Evolutionary conservation across 1,140 invertebrate species (phyloP), one percentile per base, ranked within the genome.

Genomic region (Alviniconcha marisindica): DNA sequence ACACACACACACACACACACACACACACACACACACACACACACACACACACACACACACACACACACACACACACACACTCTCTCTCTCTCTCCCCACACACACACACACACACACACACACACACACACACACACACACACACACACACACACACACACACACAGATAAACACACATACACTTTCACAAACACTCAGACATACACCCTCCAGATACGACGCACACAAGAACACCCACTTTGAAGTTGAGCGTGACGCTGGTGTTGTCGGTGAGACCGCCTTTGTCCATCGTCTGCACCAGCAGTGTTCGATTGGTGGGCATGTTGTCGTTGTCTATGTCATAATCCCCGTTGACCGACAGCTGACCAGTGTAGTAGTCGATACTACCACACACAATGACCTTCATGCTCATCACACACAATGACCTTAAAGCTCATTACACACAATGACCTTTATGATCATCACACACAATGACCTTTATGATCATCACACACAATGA

Each of bases 261-360:
- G 54, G 77, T 60, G 42, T 33, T 60, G 36, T 60, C 54, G 14
- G 51, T 54, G 18, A 78, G 36, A 12, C 77, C 77, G 0, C 54
- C 77, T 40, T 78, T 78, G 77, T 78, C 77, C 7, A 18, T 60
- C 10, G 60, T 54, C 33, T 78, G n/a, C 31, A 81, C 83, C 21
- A 66, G 81, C 5, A 87, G 60, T 3, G 81, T 83, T 2, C 80
- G 78, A n/a, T 28, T 69, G 18, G 73, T 31, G 4, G 86, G 71
- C 84, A 85, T 87, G 33, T 73, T 79, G 54, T 40, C 66, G 0
- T 82, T 77, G 69, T 85, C 83, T 15, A 87, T 60, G 42, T 87
- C 83, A 38, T 85, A 87, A 36, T 85, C 42, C 21, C 81, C 74
- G 21, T 82, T 84, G 44, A 76, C 85, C 12, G 60, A 40, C 40